A percentile compares a stretch with the other conserved stretches of the same genome.
Evolutionary conservation across 2,888 invertebrate genomes (phyloP).

Genomic region (Torymus texanus): DNA sequence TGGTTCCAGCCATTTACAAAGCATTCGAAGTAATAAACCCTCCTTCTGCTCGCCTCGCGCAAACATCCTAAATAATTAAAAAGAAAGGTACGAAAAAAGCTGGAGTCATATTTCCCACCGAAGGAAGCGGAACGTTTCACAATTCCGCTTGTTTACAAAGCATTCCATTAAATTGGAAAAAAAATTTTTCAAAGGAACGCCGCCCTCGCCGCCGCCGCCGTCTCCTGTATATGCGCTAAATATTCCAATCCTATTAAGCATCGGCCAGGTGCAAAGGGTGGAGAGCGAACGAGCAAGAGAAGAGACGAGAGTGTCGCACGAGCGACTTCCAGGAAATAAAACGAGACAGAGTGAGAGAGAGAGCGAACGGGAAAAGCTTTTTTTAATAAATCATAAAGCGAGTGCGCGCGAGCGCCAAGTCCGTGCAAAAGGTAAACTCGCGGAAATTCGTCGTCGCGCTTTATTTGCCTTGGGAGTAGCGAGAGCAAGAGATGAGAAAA

Average conservation of each 20-base stretch:
- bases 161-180: conserved; percentile 47
- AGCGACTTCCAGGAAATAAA: conserved; percentile 18
- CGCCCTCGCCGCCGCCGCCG: too few relatives aligned
- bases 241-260: conserved; percentile 54
- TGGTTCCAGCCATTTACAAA: conserved; percentile 14
- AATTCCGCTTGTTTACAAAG: conserved; percentile 44
- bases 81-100: not conserved
- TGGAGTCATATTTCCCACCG: not conserved
- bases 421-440: conserved; percentile 26
- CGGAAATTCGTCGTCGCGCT: conserved; percentile 24
- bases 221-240: conserved; percentile 24
- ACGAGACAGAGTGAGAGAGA: not conserved
- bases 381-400: conserved; percentile 51
- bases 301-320: conserved; percentile 19
- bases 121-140: conserved; percentile 4
- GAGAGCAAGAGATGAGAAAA: conserved; percentile 24
- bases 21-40: conserved; percentile 46
- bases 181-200: conserved; percentile 10
- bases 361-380: conserved; percentile 33
- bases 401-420: not conserved
- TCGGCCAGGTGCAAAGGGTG: conserved; percentile 1
- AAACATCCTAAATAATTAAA: conserved; percentile 51
- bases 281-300: conserved; percentile 1
- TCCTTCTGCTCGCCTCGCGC: not conserved
- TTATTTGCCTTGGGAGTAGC: conserved; percentile 18